Evolutionary conservation across 2,113 vertebrate species (phyloP), one percentile per base, ranked within the genome.

Genomic region (Thalassoma bifasciatum): DNA sequence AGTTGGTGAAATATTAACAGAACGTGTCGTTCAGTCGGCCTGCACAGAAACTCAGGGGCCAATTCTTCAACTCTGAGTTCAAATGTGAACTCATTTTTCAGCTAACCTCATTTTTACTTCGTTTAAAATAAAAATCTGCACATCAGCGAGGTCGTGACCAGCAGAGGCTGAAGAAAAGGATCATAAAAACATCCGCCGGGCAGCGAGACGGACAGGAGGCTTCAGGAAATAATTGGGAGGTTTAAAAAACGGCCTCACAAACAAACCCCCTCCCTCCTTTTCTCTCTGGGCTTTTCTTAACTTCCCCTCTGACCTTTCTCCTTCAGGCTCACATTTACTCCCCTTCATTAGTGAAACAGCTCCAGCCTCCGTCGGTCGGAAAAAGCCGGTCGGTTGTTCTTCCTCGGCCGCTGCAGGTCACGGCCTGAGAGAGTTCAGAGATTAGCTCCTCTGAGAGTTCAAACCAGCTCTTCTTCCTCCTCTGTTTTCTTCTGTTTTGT

Each of bases 311-410:
- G 54, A 73, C 64, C 71, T 73, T 46, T 46, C 54, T 61, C 49
- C 67, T 66, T 60, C 36, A 2, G 21, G 30, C 52, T 80, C 44
- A 72, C 24, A 72, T 81, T 75, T 50, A 67, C 69, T 58, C 75
- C 51, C 50, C 1, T 40, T 63, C 40, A 51, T 82, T 60, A 62
- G 19, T 30, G 37, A 82, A 82, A 12, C 78, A 47, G 49, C 44
- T 30, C 47, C 4, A 44, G 79, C 77, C 81, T 81, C 83, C 54
- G 46, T 40, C 40, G 2, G 1, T 30, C 67, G 53, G 70, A 21
- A 51, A 10, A 38, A 63, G 1, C 64, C 49, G 44, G 24, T 42
- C 56, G 26, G 11, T 40, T 11, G 63, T 60, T 34, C 63, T 19
- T 61, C 22, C 38, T 51, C 19, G 52, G 52, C 19, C 63, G 66